phyloP scores from a whole-genome alignment of 2,888 invertebrate genomes.

The Diogma glabrata region DNA sequence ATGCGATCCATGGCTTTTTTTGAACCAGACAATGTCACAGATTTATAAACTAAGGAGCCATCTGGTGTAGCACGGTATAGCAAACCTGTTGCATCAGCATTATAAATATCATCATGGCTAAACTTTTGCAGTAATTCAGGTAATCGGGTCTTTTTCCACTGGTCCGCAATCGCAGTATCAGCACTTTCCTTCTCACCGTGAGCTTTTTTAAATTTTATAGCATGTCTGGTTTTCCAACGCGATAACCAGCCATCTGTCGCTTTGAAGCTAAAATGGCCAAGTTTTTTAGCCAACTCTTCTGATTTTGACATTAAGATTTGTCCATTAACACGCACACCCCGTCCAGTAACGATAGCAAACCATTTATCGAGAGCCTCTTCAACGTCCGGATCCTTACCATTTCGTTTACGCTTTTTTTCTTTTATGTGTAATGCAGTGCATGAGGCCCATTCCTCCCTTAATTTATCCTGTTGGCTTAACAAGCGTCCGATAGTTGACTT shows the following conservation, averaged over 20 bases:
- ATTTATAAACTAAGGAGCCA: constrained; percentile 14
- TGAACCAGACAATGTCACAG: not conserved
- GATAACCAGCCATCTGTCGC: constrained; percentile 24
- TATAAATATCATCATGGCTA: constrained; percentile 19
- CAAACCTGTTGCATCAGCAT: constrained; percentile 18
- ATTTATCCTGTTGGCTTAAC: constrained; percentile 6
- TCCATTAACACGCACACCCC: constrained; percentile 17
- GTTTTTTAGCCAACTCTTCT: constrained; percentile 21
- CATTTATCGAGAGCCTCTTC: constrained; percentile 22
- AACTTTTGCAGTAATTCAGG: constrained; percentile 16
- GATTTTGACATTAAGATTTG: constrained; percentile 21
- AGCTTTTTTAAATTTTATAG: constrained; percentile 20
- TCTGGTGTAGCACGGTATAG: constrained; percentile 20
- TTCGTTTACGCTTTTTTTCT: constrained; percentile 15
- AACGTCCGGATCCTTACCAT: constrained; percentile 11
- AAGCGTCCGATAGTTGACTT: constrained; percentile 9
- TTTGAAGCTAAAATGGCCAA: constrained; percentile 20
- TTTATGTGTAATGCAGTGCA: too few relatives aligned
- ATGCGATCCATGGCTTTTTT: constrained; percentile 17
- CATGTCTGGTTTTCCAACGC: constrained; percentile 22
- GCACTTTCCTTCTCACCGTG: constrained; percentile 15
- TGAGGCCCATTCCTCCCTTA: constrained; percentile 9
- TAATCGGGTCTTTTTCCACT: constrained; percentile 16
- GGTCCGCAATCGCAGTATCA: not conserved
- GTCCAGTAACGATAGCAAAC: constrained; percentile 18